Evolutionary conservation across 2,113 vertebrate species (phyloP).

Genomic region (Nibea albiflora): DNA sequence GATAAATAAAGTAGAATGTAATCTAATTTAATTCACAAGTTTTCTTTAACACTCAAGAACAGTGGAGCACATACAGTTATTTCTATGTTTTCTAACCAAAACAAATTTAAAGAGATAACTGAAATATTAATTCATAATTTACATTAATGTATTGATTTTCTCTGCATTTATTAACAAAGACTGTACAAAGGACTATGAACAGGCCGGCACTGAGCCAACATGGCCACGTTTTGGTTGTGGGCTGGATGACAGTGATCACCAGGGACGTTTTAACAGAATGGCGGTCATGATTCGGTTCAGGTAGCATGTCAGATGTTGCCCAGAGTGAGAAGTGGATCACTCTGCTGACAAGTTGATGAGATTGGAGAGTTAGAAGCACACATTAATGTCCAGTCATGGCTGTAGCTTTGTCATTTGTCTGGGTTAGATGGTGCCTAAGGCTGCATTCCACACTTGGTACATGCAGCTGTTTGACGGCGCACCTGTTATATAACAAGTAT

Average conservation of each 20-base stretch:
- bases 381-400: slow-evolving; percentile 20
- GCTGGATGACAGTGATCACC: neutral
- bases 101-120: no score
- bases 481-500: neutral
- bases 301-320: slow-evolving; percentile 12
- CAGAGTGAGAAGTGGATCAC: slow-evolving; percentile 12
- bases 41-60: no score
- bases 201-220: neutral
- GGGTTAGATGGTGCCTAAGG: slow-evolving; percentile 11
- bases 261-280: slow-evolving; percentile 1
- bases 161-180: no score
- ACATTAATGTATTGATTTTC: no score
- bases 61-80: no score
- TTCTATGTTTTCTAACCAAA: no score
- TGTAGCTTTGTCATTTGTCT: slow-evolving; percentile 15
- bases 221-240: neutral
- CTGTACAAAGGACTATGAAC: neutral
- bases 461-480: neutral
- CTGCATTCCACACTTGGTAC: neutral
- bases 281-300: slow-evolving; percentile 27
- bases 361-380: slow-evolving; percentile 6
- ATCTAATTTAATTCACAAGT: no score
- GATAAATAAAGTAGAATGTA: no score
- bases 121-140: no score
- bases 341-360: slow-evolving; percentile 40